Evolutionary conservation across 2,113 vertebrate genomes (phyloP).

Genomic region (Menidia beryllina): DNA sequence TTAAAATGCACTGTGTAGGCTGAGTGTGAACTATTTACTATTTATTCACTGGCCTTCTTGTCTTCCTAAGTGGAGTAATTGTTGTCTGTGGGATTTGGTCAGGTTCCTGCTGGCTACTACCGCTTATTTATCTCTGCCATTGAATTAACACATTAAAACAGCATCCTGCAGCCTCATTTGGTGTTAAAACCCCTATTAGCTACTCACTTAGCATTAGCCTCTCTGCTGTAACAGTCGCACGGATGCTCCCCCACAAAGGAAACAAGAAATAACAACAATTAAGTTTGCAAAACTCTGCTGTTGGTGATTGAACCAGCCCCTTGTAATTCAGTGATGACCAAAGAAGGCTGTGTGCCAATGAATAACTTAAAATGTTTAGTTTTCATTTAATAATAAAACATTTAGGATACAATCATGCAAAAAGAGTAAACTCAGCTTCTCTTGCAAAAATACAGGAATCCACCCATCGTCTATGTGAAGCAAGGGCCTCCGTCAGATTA

Average conservation of each 20-base stretch:
- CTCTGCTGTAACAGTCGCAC: constrained; percentile 4
- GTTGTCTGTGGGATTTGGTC: constrained; percentile 55
- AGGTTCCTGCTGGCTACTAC: constrained; percentile 37
- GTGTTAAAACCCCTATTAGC: constrained; percentile 53
- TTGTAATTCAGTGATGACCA: neutral
- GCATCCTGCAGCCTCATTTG: constrained; percentile 52
- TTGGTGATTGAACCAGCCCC: neutral
- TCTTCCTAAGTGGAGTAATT: constrained; percentile 52
- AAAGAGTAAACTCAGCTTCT: neutral
- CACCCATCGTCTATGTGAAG: constrained; percentile 7
- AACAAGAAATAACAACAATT: neutral
- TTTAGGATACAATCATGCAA: neutral
- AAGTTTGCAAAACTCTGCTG: neutral
- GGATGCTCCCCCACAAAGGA: constrained; percentile 13
- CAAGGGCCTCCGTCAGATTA: constrained; percentile 17
- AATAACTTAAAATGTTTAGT: neutral
- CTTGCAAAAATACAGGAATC: neutral
- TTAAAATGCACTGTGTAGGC: neutral
- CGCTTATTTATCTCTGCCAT: constrained; percentile 62
- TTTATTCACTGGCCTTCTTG: constrained; percentile 46
- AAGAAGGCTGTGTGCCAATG: neutral
- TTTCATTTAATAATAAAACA: neutral
- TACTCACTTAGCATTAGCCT: constrained; percentile 53
- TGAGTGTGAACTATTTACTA: neutral
- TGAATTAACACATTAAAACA: constrained; percentile 66